Base-by-base conservation (phyloP, 2,797 vertebrate species). In the Iguana delicatissima region DNA sequence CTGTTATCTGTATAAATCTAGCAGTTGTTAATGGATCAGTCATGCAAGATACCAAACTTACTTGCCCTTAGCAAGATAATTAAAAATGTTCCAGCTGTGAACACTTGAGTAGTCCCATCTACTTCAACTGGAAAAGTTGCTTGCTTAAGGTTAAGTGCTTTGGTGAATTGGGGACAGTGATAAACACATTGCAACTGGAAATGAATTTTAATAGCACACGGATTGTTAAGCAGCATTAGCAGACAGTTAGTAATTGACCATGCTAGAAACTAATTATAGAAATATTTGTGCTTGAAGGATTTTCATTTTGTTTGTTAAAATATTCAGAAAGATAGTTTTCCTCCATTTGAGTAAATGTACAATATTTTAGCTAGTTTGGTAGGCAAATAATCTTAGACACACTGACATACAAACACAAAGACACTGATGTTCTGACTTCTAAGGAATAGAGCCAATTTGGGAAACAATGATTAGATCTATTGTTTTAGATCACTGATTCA, bases 231-330 rank as follows among this genome's bases (percentile, higher is more conserved):
- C 90, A 91, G 90, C 90, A 91, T 91, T 88, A 88, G 90, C 90
- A 91, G 80, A 62, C 90, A 84, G 86, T 88, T 91, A 91, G 86
- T 91, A 91, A 91, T 91, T 91, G 90, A 91, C 90, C 90, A 91
- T 88, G 90, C 90, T 91, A 91, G 86, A 91, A 91, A 88, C 86
- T 91, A 91, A 91, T 91, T 91, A 91, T 84, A 91, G 87, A 91
- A 91, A 91, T 84, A 73, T 84, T 88, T 91, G 90, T 88, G 90
- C 90, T 88, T 88, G 85, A 91, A 87, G 80, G 90, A 91, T 88
- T 91, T 91, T 91, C 90, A 91, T 91, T 91, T 88, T 91, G 90
- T 88, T 91, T 91, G 73, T 62, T 91, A 91, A 88, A 88, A 87
- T 88, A 91, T 84, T 91, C 90, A 88, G 72, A 84, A 84, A 79